A percentile compares a stretch with the other conserved stretches of the same genome.
Conservation (phyloP, 37 sponge, comb jelly and placozoan genomes). For the Eunapius fragilis region DNA sequence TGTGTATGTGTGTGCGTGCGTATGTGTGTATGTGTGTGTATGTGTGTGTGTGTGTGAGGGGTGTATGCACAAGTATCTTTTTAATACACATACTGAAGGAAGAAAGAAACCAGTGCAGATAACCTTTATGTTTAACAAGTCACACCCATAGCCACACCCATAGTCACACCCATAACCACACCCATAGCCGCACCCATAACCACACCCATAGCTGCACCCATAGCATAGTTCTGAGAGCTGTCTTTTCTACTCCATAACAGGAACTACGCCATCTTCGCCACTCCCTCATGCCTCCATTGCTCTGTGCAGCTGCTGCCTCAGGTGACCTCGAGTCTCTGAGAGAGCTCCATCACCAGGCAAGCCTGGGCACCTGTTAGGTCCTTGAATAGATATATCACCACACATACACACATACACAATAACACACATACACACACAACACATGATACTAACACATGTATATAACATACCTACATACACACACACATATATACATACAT, state of each 20-base stretch:
- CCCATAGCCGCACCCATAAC: too few relatives aligned
- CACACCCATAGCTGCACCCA: too few relatives aligned
- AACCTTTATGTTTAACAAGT: too few relatives aligned
- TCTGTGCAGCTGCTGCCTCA: constrained; percentile 85
- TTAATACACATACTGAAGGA: too few relatives aligned
- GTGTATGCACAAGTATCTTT: too few relatives aligned
- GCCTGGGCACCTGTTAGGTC: constrained; percentile 71
- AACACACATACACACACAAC: background rate
- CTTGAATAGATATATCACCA: constrained; percentile 44
- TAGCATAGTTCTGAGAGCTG: too few relatives aligned
- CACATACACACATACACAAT: constrained; percentile 1
- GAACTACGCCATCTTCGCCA: constrained; percentile 40
- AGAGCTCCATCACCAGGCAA: constrained; percentile 27
- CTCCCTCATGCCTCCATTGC: constrained; percentile 73
- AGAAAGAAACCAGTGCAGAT: too few relatives aligned
- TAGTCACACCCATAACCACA: too few relatives aligned
- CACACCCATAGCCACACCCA: too few relatives aligned
- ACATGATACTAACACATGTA: constrained; percentile 3
- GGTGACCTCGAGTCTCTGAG: constrained; percentile 62
- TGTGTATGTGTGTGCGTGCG: too few relatives aligned
- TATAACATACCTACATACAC: background rate
- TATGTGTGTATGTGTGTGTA: too few relatives aligned
- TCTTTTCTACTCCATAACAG: background rate
- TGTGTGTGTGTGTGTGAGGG: too few relatives aligned
- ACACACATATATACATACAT: constrained; percentile 11